Evolutionary conservation across 2,888 invertebrate species (phyloP), one percentile per base, ranked within the genome.

Genomic region (Ectemnius lituratus): DNA sequence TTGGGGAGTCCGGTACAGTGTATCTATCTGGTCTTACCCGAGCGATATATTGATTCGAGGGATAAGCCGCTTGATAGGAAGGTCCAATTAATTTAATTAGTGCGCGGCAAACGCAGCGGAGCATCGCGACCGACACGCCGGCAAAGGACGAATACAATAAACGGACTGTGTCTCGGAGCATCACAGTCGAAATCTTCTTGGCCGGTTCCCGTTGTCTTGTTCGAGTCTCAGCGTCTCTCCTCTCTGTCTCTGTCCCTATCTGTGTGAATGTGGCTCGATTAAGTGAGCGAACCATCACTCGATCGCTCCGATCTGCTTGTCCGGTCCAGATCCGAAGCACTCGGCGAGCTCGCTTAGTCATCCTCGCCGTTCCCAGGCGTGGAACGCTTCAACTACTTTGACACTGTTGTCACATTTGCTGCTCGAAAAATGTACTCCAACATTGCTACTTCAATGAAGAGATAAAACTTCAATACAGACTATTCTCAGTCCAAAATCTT

Each of bases 351-450:
- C 82, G 85, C 84, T 84, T 84, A 84, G 84, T 84, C 84, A 85
- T 85, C 79, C 84, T 81, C 82, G 75, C 72, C 81, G 80, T 85
- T 85, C 85, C 80, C 84, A 85, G 82, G 82, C 85, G 75, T 70
- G 73, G 79, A 81, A 63, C 79, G 72, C 79, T 73, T 66, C 70
- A 37, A 81, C 52, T 52, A 52, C 52, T 52, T 37, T 37, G 37
- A 37, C 37, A 37, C 37, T 37, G 37, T 37, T 37, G 11, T 37
- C 37, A 37, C 37, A 37, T 37, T 37, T 37, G 37, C 37, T 6
- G 6, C 37, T 37, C 8, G 11, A 37, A 37, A 37, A 11, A 4
- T 37, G 1, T 6, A 37, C 11, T 37, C 8, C 1, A 8, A 4
- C 37, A 37, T 11, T 37, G 23, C 23, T 23, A 23, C 23, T 23